Conservation (phyloP, 2,888 invertebrate genomes). For the Stomorhina lunata region DNA sequence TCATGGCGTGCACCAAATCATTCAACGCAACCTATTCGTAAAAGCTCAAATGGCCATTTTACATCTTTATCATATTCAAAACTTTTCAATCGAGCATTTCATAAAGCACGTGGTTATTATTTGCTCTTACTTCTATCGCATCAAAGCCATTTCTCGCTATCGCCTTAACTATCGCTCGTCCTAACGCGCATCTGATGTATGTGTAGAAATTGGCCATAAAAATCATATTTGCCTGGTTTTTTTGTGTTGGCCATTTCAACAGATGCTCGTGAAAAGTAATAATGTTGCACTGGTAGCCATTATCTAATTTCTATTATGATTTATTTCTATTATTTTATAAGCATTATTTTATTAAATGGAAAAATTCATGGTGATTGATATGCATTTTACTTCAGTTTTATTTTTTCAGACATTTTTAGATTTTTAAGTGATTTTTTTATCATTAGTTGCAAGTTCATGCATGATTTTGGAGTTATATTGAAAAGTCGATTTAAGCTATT, state of each 20-base stretch:
- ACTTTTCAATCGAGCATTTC: slow-evolving; percentile 17
- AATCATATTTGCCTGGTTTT: background rate
- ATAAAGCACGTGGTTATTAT: slow-evolving; percentile 22
- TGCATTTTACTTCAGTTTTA: too few relatives aligned
- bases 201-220: slow-evolving; percentile 45
- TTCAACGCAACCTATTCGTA: slow-evolving; percentile 32
- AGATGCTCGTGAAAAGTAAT: slow-evolving; percentile 64
- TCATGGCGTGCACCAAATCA: slow-evolving; percentile 35
- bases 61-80: slow-evolving; percentile 5
- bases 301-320: slow-evolving; percentile 61
- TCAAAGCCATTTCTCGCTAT: background rate
- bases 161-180: background rate
- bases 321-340: slow-evolving; percentile 41
- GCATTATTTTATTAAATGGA: slow-evolving; percentile 9
- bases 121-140: background rate
- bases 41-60: slow-evolving; percentile 9
- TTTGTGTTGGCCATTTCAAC: slow-evolving; percentile 15
- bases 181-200: slow-evolving; percentile 9
- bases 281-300: slow-evolving; percentile 72
- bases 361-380: slow-evolving; percentile 77
- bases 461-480: slow-evolving; percentile 10
- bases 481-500: background rate
- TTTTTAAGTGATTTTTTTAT: slow-evolving; percentile 13
- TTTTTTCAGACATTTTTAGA: slow-evolving; percentile 37
- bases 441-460: slow-evolving; percentile 19